Evolutionary conservation across 2,888 invertebrate genomes (phyloP), one percentile per base, ranked within the genome.

Genomic region (Hydrotaea diabolus): DNA sequence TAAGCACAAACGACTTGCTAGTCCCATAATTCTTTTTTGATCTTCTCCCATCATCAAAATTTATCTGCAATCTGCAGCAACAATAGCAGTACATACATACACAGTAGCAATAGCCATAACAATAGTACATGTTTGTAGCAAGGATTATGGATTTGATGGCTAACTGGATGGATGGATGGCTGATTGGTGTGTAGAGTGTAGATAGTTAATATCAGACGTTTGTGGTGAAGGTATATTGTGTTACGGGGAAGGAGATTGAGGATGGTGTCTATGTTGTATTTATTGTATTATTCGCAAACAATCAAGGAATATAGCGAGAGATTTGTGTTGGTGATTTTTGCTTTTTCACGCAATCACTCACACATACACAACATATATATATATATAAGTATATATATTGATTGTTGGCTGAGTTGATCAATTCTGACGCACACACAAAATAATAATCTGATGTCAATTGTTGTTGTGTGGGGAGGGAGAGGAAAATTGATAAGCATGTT

Each of bases 281-380:
- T 85, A 76, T 85, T 87, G 83, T 87, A 87, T 86, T 88, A 88
- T 87, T 88, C 88, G 89, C 89, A 87, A 87, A 88, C 88, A 89
- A 88, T 87, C 89, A 87, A 89, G 88, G 88, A 88, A 89, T 89
- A 85, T 82, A 89, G 87, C 88, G 85, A 89, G 87, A 86, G 80
- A 85, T 85, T 80, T 87, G 82, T 84, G 80, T 87, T 86, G 15
- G 84, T 87, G 86, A 86, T 88, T 74, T 49, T 64, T 39, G 39
- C 46, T 23, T 53, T 46, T 77, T 62, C 55, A 74, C 74, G 77
- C 69, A 71, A 74, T 75, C 55, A 57, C 74, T 82, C 66, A 82
- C 53, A 78, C 57, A 76, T 69, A 31, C 43, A 66, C 43, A 66
- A 21, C 2, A 21, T 46, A 69, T 66, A 46, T 55, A 55, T 75